These are phyloP conservation scores for Lasiurus cinereus DNA, from an alignment of 2,113 vertebrate genomes.

Conservation along the genomic window DNA sequence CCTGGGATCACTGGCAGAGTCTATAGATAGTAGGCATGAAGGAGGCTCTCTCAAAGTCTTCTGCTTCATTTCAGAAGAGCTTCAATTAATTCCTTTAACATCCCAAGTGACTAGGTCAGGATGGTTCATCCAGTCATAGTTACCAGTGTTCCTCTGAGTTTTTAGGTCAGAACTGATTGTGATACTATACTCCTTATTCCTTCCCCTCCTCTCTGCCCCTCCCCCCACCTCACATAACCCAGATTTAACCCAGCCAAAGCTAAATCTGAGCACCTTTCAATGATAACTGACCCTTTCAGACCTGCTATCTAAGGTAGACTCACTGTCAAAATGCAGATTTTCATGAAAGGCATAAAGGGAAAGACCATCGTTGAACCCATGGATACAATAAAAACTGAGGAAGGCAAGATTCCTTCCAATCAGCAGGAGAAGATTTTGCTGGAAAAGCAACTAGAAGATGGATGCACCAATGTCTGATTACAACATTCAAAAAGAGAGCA, in stretches of 20 bases:
- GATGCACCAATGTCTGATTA: conserved; percentile 71
- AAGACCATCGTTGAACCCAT: conserved; percentile 90
- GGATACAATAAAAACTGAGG: conserved; percentile 90
- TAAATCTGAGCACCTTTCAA: neutral
- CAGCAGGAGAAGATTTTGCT: conserved; percentile 91
- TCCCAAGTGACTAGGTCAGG: neutral
- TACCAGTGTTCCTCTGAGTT: neutral
- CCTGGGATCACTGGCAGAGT: neutral
- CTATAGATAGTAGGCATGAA: neutral
- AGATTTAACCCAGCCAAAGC: neutral
- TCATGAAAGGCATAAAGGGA: conserved; percentile 90
- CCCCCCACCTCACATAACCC: neutral
- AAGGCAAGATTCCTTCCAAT: conserved; percentile 90
- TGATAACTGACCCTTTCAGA: neutral
- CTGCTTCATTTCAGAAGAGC: neutral
- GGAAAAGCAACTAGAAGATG: conserved; percentile 88
- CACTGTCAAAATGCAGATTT: conserved; percentile 88
- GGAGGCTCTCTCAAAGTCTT: neutral
- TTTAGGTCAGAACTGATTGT: neutral
- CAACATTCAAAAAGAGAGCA: conserved; percentile 87
- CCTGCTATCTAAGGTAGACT: conserved; percentile 82
- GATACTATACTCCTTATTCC: neutral
- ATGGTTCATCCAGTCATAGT: neutral
- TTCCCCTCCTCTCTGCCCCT: neutral
- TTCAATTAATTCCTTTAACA: neutral